A percentile compares a stretch with the other conserved stretches of the same genome.
These are phyloP conservation scores for Irena cyanogastra DNA, from an alignment of 2,113 vertebrate genomes.

Conservation along the genomic window DNA sequence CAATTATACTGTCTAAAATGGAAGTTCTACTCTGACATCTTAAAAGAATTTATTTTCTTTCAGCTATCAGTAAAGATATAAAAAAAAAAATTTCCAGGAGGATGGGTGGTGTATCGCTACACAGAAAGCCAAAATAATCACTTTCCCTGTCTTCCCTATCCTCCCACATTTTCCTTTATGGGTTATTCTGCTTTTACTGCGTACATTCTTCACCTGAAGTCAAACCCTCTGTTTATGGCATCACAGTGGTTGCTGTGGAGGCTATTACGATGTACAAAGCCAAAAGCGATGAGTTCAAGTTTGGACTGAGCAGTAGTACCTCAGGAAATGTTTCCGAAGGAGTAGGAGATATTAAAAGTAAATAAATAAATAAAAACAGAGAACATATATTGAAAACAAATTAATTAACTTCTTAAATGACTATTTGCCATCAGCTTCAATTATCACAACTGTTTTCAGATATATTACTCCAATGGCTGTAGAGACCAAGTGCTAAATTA, in stretches of 20 bases:
- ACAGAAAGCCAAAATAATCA: conserved; percentile 14
- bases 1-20: neutral
- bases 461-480: neutral
- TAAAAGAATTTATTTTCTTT: neutral
- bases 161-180: conserved; percentile 32
- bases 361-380: accelerated
- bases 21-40: neutral
- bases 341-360: neutral
- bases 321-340: neutral
- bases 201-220: conserved; percentile 53
- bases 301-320: neutral
- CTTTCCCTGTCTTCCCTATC: neutral
- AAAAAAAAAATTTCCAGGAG: neutral
- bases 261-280: neutral
- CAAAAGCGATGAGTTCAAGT: neutral
- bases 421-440: neutral
- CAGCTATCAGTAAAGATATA: neutral
- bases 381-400: neutral
- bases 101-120: neutral
- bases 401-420: neutral
- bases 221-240: conserved; percentile 36
- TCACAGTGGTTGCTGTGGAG: conserved; percentile 33
- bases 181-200: conserved; percentile 17
- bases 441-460: neutral
- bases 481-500: neutral